A percentile compares a stretch with the other conserved stretches of the same genome.
Evolutionary conservation across 2,797 vertebrate species (phyloP).

Genomic region (Erpetoichthys calabaricus): DNA sequence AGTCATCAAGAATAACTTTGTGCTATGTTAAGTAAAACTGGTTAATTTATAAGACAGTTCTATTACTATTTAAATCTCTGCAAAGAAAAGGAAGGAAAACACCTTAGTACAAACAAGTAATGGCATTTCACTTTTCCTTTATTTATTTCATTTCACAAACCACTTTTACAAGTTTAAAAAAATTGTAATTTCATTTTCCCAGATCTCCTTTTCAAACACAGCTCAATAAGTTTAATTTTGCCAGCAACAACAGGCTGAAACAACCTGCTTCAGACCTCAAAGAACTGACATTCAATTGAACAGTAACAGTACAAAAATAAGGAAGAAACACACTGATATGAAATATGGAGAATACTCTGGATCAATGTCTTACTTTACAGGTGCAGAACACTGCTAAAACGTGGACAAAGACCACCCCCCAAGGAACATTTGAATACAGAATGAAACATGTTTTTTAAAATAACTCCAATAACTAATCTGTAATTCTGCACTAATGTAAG

Average conservation of each 20-base stretch:
- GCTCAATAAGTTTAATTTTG: no score
- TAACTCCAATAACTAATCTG: no score
- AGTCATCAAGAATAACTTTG: no score
- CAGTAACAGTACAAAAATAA: conserved; percentile 33
- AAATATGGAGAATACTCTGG: conserved; percentile 26
- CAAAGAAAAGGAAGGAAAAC: no score
- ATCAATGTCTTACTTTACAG: conserved; percentile 17
- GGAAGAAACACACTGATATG: conserved; percentile 29
- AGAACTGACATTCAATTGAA: conserved; percentile 26
- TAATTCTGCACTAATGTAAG: no score
- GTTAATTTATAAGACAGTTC: no score
- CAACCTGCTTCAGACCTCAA: neutral
- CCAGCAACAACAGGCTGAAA: no score
- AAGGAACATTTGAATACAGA: no score
- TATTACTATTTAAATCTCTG: no score
- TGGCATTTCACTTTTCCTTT: conserved; percentile 39
- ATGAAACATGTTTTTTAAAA: no score
- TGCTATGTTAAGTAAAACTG: no score
- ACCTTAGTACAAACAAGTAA: neutral
- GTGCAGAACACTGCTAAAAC: conserved; percentile 3
- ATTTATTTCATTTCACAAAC: conserved; percentile 49
- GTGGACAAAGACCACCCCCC: no score
- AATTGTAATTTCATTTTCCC: conserved; percentile 23
- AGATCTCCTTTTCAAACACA: conserved; percentile 22
- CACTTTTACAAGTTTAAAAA: conserved; percentile 35